Evolutionary conservation across 1,140 invertebrate genomes (phyloP).

Genomic region (Drosophila sturtevanti): DNA sequence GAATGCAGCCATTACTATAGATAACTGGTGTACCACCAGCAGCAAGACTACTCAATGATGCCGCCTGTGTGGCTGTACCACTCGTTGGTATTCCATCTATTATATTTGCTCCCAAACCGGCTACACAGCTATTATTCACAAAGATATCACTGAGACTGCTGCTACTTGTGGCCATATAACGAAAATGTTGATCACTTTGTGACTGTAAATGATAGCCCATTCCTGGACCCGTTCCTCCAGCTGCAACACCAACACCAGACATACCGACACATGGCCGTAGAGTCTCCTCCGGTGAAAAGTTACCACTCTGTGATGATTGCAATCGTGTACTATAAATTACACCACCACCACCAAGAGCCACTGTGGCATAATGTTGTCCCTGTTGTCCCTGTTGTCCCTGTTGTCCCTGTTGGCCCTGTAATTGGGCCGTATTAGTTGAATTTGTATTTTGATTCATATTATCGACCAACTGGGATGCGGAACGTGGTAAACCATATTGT

Average conservation of each 20-base stretch:
- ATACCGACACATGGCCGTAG: conserved; percentile 13
- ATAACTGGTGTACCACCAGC: conserved; percentile 55
- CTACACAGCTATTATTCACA: conserved; percentile 69
- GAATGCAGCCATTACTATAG: conserved; percentile 68
- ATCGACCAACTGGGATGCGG: conserved; percentile 77
- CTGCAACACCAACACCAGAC: conserved; percentile 18
- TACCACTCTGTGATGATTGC: conserved; percentile 50
- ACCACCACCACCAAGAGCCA: conserved; percentile 48
- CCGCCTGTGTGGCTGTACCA: conserved; percentile 44
- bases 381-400: conserved; percentile 22
- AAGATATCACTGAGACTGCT: conserved; percentile 81
- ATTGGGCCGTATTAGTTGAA: conserved; percentile 12
- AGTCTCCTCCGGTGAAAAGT: conserved; percentile 43
- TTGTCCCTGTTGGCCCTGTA: conserved; percentile 23
- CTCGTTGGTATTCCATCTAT: conserved; percentile 21
- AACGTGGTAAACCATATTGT: conserved; percentile 64
- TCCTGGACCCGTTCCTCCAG: too few relatives aligned
- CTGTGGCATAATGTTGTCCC: conserved; percentile 57
- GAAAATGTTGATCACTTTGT: conserved; percentile 80
- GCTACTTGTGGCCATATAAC: conserved; percentile 73
- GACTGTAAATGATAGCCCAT: conserved; percentile 59
- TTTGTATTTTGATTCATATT: not conserved
- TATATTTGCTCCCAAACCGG: conserved; percentile 29
- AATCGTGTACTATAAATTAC: conserved; percentile 58
- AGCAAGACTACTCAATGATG: conserved; percentile 56